Percentiles rank a stretch among this genome's conserved stretches.
Evolutionary conservation across 2,888 invertebrate genomes (phyloP).

Genomic region (Lithophane ornitopus): DNA sequence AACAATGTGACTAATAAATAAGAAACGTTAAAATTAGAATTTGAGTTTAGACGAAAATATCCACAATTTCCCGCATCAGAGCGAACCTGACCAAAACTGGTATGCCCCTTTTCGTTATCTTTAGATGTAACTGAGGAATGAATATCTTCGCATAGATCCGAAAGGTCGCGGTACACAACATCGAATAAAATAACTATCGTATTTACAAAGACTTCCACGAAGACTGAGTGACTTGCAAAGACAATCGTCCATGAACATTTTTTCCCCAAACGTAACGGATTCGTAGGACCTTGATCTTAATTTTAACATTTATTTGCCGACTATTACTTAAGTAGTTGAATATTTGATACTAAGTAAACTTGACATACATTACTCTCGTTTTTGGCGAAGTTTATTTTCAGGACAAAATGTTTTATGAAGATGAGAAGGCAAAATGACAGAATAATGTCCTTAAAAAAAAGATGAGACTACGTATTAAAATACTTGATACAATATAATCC

Average conservation of each 20-base stretch:
- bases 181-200: conserved; percentile 7
- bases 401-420: neutral
- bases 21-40: neutral
- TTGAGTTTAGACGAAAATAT: conserved; percentile 5
- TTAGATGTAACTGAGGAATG: conserved; percentile 45
- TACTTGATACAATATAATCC: conserved; percentile 1
- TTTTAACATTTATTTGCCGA: conserved; percentile 36
- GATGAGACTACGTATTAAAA: conserved; percentile 4
- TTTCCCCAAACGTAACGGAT: conserved; percentile 45
- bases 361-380: conserved; percentile 25
- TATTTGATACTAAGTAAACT: conserved; percentile 33
- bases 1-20: neutral
- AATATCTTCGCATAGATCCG: conserved; percentile 44
- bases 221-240: conserved; percentile 14
- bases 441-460: neutral
- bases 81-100: conserved; percentile 2
- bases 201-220: conserved; percentile 28
- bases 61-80: neutral
- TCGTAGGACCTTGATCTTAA: conserved; percentile 56
- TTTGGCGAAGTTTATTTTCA: neutral
- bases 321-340: conserved; percentile 34
- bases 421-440: no score
- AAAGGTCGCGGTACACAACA: conserved; percentile 34
- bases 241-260: conserved; percentile 46
- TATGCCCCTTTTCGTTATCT: no score